Percentiles rank a stretch among this genome's conserved stretches.
phyloP scores from a whole-genome alignment of 2,113 vertebrate genomes.

The Sebastes schlegelii region DNA sequence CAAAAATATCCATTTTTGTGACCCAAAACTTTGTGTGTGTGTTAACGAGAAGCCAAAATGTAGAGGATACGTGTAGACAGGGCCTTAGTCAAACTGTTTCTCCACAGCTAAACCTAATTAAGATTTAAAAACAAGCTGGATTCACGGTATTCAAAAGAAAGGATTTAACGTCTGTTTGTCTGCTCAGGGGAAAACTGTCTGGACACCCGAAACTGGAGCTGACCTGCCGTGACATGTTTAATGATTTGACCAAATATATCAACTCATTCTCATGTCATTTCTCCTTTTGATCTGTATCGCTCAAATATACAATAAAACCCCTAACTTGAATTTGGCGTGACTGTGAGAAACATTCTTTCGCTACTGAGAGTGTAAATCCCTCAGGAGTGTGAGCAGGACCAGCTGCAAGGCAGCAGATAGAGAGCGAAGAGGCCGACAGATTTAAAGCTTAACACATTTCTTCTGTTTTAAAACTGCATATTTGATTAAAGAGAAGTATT shows the following conservation, averaged over 20 bases:
- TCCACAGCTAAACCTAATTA: background rate
- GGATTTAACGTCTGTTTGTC: background rate
- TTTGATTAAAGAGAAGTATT: constrained; percentile 24
- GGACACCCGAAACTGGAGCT: constrained; percentile 11
- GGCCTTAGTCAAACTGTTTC: background rate
- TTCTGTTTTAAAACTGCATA: constrained; percentile 16
- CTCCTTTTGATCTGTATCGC: background rate
- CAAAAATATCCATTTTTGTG: too few species aligned
- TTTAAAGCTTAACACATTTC: constrained; percentile 29
- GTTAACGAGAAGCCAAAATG: too few species aligned
- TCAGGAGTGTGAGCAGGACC: constrained; percentile 14
- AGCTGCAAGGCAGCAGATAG: constrained; percentile 28
- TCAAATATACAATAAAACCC: constrained; percentile 30
- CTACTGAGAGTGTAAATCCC: constrained; percentile 40
- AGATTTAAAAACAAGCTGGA: background rate
- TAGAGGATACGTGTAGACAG: too few species aligned
- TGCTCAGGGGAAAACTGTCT: background rate
- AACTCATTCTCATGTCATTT: constrained; percentile 25
- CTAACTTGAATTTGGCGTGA: constrained; percentile 23
- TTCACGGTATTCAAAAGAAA: background rate
- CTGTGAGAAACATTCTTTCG: constrained; percentile 23
- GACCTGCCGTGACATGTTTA: constrained; percentile 30
- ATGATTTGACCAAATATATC: constrained; percentile 32
- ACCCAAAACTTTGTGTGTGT: too few species aligned
- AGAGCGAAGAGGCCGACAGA: constrained; percentile 24